These are phyloP conservation scores for Lycia hirtaria DNA, from an alignment of 2,888 invertebrate genomes.

Conservation along the genomic window DNA sequence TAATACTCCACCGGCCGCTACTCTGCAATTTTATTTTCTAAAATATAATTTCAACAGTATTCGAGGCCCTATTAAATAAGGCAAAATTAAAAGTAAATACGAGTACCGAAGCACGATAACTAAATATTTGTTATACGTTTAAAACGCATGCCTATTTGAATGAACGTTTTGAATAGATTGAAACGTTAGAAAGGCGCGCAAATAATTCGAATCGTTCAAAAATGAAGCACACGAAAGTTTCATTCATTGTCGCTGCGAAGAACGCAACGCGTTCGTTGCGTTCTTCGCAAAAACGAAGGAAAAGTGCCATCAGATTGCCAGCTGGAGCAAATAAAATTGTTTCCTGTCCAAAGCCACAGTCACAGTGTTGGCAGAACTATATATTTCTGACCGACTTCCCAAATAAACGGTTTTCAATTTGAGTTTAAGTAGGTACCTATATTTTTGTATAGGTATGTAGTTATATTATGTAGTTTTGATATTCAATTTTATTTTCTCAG, in stretches of 20 bases:
- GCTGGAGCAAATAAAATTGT: slow-evolving; percentile 72
- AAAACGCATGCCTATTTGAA: background rate
- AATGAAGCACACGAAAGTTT: slow-evolving; percentile 53
- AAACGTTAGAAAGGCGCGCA: slow-evolving; percentile 20
- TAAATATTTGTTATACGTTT: background rate
- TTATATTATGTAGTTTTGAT: too few species aligned
- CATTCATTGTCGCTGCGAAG: slow-evolving; percentile 64
- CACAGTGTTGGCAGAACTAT: slow-evolving; percentile 45
- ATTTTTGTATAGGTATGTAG: too few species aligned
- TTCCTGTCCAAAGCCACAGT: slow-evolving; percentile 61
- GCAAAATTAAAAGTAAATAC: too few species aligned
- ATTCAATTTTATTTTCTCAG: too few species aligned
- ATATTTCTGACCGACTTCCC: background rate
- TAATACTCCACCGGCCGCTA: too few species aligned
- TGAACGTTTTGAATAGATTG: slow-evolving; percentile 1
- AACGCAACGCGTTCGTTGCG: slow-evolving; percentile 62
- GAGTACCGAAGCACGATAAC: too few species aligned
- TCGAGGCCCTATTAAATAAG: too few species aligned
- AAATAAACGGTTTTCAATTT: background rate
- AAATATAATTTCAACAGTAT: too few species aligned
- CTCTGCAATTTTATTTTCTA: too few species aligned
- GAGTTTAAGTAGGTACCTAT: background rate
- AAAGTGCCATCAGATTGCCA: slow-evolving; percentile 65
- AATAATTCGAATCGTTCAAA: slow-evolving; percentile 54
- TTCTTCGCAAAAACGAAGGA: slow-evolving; percentile 64